Base-by-base conservation (phyloP, 2,113 vertebrate species). In the Malurus elegans region DNA sequence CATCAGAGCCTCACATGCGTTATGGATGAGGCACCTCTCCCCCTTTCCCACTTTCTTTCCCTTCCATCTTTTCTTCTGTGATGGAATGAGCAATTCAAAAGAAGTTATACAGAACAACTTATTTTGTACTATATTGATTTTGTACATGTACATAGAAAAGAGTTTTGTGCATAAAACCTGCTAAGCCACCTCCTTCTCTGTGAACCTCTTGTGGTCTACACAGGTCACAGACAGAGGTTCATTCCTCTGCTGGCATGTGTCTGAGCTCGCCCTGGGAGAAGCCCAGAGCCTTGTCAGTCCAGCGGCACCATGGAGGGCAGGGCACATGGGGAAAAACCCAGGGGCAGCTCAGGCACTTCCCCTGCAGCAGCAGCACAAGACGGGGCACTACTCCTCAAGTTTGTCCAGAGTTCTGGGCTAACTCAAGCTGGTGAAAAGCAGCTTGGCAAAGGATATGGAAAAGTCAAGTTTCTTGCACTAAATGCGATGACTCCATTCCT, bases 381-480 rank as follows among this genome's bases (percentile, higher is more conserved):
- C 0, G 0, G 14, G 15, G 26, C 50, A 62, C 12, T 25, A 18
- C 32, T 66, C 34, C 38, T 40, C 10, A 8, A 0, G 44, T 69
- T 6, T 56, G 29, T 18, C 42, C 42, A n/a, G 34, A 80, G 45
- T 29, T 87, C 53, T 58, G 38, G 53, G 50, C 20, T 5, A 67
- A 66, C 28, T 42, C 26, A 80, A 51, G 15, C 23, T 85, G 80
- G 12, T 32, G 20, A 82, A 69, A 75, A 71, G 48, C 31, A 71
- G 28, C 0, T 2, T 34, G 47, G 48, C 26, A 82, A 79, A 23
- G 11, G 50, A 86, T 18, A 9, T 3, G 36, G 32, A 47, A 61
- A 53, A 69, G 62, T 12, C 2, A 9, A 12, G 70, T 54, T 86
- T 80, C 67, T 91, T 51, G 28, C 32, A 18, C 25, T 74, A 67